Evolutionary conservation across 2,888 invertebrate species (phyloP).

Genomic region (Allolobophora icterica): DNA sequence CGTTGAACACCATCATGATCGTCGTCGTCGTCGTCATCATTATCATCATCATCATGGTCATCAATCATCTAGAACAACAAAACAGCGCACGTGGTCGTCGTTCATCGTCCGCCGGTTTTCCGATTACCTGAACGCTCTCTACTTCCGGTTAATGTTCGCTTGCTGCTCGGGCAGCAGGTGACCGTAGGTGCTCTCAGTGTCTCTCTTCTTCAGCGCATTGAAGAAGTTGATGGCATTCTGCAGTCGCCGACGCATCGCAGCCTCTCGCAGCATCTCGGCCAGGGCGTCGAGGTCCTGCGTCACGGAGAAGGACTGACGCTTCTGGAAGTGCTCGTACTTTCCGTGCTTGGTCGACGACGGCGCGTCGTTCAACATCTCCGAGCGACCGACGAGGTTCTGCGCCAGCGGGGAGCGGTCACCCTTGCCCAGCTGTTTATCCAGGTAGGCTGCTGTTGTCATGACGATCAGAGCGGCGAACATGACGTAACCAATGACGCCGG

Average conservation of each 20-base stretch:
- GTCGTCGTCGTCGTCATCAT: not conserved
- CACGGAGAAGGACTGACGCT: slow-evolving; percentile 14
- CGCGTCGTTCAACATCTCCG: not conserved
- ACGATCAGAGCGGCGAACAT: not conserved
- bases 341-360: not conserved
- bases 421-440: not conserved
- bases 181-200: slow-evolving; percentile 14
- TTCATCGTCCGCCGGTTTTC: not conserved
- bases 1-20: not conserved
- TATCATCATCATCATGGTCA: not conserved
- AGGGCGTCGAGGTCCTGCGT: slow-evolving; percentile 21
- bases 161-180: not conserved
- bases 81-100: not conserved
- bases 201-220: slow-evolving; percentile 21
- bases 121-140: not conserved
- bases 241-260: not conserved
- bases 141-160: not conserved
- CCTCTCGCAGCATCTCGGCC: not conserved
- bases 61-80: not conserved
- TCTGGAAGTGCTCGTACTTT: not conserved
- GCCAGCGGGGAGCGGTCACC: not conserved
- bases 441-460: slow-evolving; percentile 19
- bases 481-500: not conserved
- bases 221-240: slow-evolving; percentile 21
- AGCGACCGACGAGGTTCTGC: not conserved